Conservation (phyloP, 1,140 invertebrate genomes). For the Drosophila nannoptera region DNA sequence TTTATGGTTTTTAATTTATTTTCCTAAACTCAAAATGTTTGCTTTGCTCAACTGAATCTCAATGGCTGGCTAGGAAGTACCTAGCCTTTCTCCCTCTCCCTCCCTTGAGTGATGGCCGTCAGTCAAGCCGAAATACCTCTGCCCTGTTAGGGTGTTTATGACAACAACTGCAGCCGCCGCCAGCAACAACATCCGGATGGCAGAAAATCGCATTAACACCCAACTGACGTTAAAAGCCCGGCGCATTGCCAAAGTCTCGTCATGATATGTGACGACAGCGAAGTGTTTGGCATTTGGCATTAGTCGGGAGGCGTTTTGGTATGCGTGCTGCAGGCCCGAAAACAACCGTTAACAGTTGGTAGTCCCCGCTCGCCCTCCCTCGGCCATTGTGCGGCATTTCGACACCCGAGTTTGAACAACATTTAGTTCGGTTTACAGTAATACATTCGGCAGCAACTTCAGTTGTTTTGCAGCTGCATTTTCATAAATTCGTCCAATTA, state of each 20-base stretch:
- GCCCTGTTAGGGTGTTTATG: constrained; percentile 5
- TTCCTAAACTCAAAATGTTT: not conserved
- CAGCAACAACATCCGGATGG: constrained; percentile 52
- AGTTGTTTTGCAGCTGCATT: not conserved
- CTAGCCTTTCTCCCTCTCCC: no score
- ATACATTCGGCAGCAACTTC: not conserved
- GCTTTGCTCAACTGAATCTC: no score
- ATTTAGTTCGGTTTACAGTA: constrained; percentile 1
- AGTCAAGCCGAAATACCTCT: constrained; percentile 2
- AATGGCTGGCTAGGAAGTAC: no score
- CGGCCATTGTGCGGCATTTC: constrained; percentile 1
- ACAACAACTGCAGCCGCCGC: not conserved
- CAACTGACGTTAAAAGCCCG: constrained; percentile 48
- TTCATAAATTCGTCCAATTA: constrained; percentile 14
- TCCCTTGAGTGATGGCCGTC: not conserved
- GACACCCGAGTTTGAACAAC: constrained; percentile 15
- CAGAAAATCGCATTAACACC: constrained; percentile 46
- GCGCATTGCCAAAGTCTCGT: constrained; percentile 44
- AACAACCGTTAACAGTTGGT: constrained; percentile 20
- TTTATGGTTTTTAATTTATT: not conserved
- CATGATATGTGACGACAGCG: constrained; percentile 65
- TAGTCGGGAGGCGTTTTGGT: constrained; percentile 33
- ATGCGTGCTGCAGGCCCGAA: constrained; percentile 30
- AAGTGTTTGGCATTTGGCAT: constrained; percentile 30
- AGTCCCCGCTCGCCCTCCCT: not conserved